A percentile compares a stretch with the other conserved stretches of the same genome.
Conservation (phyloP, 2,797 vertebrate genomes). For the Gymnopithys bicolor region DNA sequence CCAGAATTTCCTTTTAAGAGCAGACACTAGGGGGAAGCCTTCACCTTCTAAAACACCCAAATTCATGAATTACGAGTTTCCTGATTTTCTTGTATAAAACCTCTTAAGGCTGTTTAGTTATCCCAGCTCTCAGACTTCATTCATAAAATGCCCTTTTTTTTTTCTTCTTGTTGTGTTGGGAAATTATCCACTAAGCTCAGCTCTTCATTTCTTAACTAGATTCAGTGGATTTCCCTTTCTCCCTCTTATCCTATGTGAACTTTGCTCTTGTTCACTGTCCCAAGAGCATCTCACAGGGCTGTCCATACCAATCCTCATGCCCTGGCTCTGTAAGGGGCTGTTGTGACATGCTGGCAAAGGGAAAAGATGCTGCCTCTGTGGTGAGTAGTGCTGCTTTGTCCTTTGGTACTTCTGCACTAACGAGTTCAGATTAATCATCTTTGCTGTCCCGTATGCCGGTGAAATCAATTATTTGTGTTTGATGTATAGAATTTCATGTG, state of each 20-base stretch:
- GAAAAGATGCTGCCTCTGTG: slow-evolving; percentile 6
- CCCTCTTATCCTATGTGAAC: accelerated
- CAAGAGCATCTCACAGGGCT: background rate
- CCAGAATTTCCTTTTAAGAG: background rate
- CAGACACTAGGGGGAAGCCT: slow-evolving; percentile 31
- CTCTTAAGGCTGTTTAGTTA: background rate
- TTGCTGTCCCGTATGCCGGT: background rate
- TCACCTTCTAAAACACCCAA: background rate
- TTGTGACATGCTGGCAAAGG: background rate
- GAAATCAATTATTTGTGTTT: background rate
- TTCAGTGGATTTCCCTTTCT: background rate
- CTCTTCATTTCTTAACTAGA: background rate
- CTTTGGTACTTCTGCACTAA: background rate
- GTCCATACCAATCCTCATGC: background rate
- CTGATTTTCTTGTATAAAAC: background rate
- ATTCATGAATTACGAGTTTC: background rate
- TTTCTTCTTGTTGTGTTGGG: background rate
- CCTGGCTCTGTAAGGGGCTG: background rate
- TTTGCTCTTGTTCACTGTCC: background rate
- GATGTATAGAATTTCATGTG: background rate
- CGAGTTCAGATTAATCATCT: slow-evolving; percentile 18
- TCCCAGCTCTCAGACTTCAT: background rate
- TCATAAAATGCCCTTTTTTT: background rate
- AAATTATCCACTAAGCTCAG: background rate
- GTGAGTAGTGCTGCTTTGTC: background rate